Conservation (phyloP, 2,888 invertebrate genomes). For the Emmelina monodactyla region DNA sequence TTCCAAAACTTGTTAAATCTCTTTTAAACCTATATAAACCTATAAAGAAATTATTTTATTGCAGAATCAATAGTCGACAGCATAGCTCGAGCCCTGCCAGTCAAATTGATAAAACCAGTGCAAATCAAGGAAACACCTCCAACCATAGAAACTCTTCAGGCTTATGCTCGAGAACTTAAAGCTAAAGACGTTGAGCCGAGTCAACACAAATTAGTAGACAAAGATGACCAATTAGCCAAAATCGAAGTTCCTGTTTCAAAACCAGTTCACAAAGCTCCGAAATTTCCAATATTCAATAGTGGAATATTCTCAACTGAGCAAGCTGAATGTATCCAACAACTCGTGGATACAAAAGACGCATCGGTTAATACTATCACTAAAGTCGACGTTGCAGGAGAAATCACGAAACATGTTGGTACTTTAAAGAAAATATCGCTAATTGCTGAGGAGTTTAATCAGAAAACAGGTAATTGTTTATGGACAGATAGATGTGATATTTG, state of each 20-base stretch:
- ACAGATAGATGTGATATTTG: too few relatives aligned
- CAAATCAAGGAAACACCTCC: slow-evolving; percentile 32
- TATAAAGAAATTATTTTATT: too few relatives aligned
- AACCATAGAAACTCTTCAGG: slow-evolving; percentile 34
- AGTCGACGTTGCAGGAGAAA: slow-evolving; percentile 44
- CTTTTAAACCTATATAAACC: too few relatives aligned
- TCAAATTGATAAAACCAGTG: slow-evolving; percentile 26
- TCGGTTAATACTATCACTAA: slow-evolving; percentile 37
- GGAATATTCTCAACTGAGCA: slow-evolving; percentile 34
- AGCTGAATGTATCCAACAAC: too few relatives aligned
- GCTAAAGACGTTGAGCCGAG: slow-evolving; percentile 30
- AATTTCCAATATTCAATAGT: slow-evolving; percentile 47
- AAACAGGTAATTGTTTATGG: slow-evolving; percentile 46
- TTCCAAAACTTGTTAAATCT: too few relatives aligned
- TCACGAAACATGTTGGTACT: slow-evolving; percentile 42
- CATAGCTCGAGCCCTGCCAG: slow-evolving; percentile 42
- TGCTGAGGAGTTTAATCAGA: slow-evolving; percentile 58
- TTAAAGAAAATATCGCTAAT: slow-evolving; percentile 50
- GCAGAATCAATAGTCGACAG: slow-evolving; percentile 46
- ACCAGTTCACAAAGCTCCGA: slow-evolving; percentile 34
- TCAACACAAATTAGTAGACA: too few relatives aligned
- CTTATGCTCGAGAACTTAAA: slow-evolving; percentile 39
- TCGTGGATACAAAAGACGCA: too few relatives aligned
- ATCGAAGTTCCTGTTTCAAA: slow-evolving; percentile 1
- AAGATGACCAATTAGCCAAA: slow-evolving; percentile 18